These are phyloP conservation scores for Buathra laborator DNA, from an alignment of 2,888 invertebrate genomes.

Conservation along the genomic window DNA sequence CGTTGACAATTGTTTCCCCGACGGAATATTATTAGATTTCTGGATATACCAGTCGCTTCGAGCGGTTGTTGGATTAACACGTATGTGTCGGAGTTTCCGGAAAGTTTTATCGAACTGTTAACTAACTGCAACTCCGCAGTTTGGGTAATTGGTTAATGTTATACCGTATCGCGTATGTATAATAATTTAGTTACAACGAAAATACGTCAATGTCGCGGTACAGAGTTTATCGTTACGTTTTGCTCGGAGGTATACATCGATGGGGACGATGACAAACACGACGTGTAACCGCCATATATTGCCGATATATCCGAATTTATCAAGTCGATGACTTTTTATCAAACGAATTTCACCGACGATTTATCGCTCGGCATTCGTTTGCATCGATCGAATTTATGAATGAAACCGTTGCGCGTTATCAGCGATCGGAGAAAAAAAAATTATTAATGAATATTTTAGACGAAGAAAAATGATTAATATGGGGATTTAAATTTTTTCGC, in stretches of 20 bases:
- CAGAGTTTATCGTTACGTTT: neutral
- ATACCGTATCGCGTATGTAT: neutral
- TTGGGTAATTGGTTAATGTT: neutral
- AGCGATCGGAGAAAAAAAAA: neutral
- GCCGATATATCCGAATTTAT: neutral
- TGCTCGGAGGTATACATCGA: neutral
- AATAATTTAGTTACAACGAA: constrained; percentile 1
- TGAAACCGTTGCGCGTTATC: neutral
- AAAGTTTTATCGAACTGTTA: neutral
- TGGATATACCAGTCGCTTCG: too few relatives aligned
- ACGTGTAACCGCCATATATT: too few relatives aligned
- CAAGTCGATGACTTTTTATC: neutral
- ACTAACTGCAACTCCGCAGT: neutral
- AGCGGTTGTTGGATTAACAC: neutral
- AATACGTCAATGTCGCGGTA: neutral
- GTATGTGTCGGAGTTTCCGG: neutral
- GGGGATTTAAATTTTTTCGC: neutral
- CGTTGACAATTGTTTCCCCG: neutral
- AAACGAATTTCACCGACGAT: constrained; percentile 1
- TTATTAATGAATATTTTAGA: neutral
- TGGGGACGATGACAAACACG: neutral
- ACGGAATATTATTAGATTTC: too few relatives aligned
- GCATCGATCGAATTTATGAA: neutral
- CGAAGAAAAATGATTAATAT: neutral
- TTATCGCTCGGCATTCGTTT: neutral